Evolutionary conservation across 2,888 invertebrate genomes (phyloP), one percentile per base, ranked within the genome.

Genomic region (Calameuta pallipes): DNA sequence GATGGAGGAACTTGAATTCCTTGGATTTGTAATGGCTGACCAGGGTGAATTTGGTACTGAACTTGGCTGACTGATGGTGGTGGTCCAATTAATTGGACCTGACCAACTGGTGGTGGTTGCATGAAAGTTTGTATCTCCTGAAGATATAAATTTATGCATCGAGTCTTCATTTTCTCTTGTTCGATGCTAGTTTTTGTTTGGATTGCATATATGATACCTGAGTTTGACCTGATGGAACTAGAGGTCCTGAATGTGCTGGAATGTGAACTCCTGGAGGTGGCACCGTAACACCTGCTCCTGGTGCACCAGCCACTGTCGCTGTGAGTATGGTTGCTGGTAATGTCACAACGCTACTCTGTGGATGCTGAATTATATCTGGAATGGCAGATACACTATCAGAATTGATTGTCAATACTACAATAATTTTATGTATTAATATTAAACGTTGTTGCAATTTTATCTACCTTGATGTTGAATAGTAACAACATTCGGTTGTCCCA

Each of bases 181-280:
- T 41, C 0, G 4, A 15, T 41, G 15, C 15, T 41, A 41, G 4
- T 15, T 13, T 1, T 37, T 41, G 6, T 2, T 41, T 6, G 41
- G 4, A 41, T 41, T 15, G 0, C 6, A 15, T 6, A 15, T 15
- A 41, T 36, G 36, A 30, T 75, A 92, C 92, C 85, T 92, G 92
- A 81, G 88, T 84, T 83, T 90, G 91, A 31, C 88, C 86, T n/a
- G 89, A 85, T 34, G 91, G 89, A 77, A 89, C 90, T 71, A 92
- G 83, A 69, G 92, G 90, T 56, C 91, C 91, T 71, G 88, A 87
- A 81, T 92, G 92, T 30, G 89, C 83, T 37, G 91, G 90, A 81
- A 91, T 91, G 80, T 92, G 92, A 70, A 92, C 88, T 73, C 91
- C 91, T 41, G 92, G 90, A 35, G 92, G 91, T 76, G 91, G 92